Evolutionary conservation across 2,113 vertebrate species (phyloP), one percentile per base, ranked within the genome.

Genomic region (Laterallus jamaicensis): DNA sequence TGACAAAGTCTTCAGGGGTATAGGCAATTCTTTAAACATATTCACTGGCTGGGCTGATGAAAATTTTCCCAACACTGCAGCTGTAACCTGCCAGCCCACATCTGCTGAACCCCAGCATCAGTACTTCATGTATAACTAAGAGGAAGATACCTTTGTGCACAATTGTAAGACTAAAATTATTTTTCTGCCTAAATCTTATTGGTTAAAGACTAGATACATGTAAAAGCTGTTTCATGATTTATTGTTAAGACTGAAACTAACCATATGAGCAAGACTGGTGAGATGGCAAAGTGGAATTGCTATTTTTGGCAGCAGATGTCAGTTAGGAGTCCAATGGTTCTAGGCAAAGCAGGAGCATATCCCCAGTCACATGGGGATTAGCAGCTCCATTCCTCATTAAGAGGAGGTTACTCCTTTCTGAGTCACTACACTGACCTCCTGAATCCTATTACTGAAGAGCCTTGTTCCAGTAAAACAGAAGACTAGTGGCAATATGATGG

Each of bases 271-370:
- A 60, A 12, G 19, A 11, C 3, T 49, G 24, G 12, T 37, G 20
- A 82, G 56, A 40, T 25, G 86, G 59, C 69, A 59, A 78, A 86
- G 66, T 5, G 31, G 42, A 77, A 75, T 29, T 75, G 37, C 78
- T 95, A 6, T 39, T 95, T 92, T 59, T 88, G 73, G 69, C 60
- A 86, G 75, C 47, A 86, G 55, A 62, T 70, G 16, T 81, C 73
- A 77, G 44, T 52, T 47, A 69, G 10, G 11, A 86, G 25, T 28
- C 19, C 49, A 40, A 29, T 26, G 15, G 37, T 78, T 93, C 83
- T 31, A 50, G 39, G 64, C 42, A 90, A 95, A 83, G 50, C 59
- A 81, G 73, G 9, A 67, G 52, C 0, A 0, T 25, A 52, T n/a
- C 37, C 59, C 31, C 64, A 74, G 47, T 62, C 64, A 78, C n/a